Evolutionary conservation across 2,888 invertebrate genomes (phyloP), one percentile per base, ranked within the genome.

Genomic region (Onchidella celtica): DNA sequence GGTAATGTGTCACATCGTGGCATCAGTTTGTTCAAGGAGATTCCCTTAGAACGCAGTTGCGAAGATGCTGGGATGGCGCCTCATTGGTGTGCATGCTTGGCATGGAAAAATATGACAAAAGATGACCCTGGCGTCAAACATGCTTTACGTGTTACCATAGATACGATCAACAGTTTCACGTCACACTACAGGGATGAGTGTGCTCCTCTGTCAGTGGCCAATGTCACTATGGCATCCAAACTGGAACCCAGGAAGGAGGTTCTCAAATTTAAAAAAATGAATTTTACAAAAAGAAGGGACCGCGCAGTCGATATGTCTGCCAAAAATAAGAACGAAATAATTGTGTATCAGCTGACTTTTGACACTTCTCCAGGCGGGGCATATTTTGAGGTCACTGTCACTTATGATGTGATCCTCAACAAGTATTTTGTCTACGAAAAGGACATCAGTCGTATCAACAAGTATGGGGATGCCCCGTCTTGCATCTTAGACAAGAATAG

Each of bases 11-110:
- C 82, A 0, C 79, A 86, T 2, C 83, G 91, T 9, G 90, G 90
- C 14, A 90, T 90, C 38, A 91, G 90, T 83, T 84, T 90, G 32
- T 89, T 92, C 84, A 73, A 85, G 73, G 82, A 86, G 47, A 87
- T 91, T 36, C 96, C 97, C 0, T 90, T 93, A 6, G 95, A 96
- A 86, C 94, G 98, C 29, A 96, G 96, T 11, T 98, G 98, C 91
- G 95, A 95, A 3, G 96, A 97, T 92, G 98, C 98, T 0, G 96
- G 96, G 81, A 96, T 98, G 82, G 97, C 97, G 91, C 96, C 97
- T 0, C 98, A 98, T 92, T 98, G 98, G 98, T 98, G 98, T 92
- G 96, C 97, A 0, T 98, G 98, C 91, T 94, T 98, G 1, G 95
- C 95, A 24, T 98, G 98, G 98, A 93, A 95, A 85, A 94, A 95